Conservation (phyloP, 1,140 invertebrate species). For the Meteorus sp. region DNA sequence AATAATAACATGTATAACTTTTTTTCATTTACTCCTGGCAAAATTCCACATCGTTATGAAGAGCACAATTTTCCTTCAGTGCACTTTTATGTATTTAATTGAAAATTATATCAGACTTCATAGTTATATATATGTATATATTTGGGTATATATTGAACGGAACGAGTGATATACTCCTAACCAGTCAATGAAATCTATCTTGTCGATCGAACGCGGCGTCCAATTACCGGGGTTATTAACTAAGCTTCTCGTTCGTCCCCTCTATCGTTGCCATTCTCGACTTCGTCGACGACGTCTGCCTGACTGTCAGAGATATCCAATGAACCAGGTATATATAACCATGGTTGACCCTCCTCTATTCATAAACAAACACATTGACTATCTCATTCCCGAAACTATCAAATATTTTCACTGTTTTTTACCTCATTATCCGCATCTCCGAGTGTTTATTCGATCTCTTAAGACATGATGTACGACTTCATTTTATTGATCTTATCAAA, state of each 20-base stretch:
- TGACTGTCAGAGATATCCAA: slow-evolving; percentile 42
- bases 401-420: neutral
- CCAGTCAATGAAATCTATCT: slow-evolving; percentile 42
- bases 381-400: slow-evolving; percentile 32
- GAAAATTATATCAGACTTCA: no score
- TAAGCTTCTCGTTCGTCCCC: slow-evolving; percentile 39
- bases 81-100: no score
- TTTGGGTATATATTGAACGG: slow-evolving; percentile 31
- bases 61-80: no score
- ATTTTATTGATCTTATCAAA: no score
- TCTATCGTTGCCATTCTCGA: slow-evolving; percentile 39
- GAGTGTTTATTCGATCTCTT: no score
- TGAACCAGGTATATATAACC: no score
- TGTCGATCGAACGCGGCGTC: slow-evolving; percentile 48
- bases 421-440: no score
- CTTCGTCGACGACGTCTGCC: slow-evolving; percentile 40
- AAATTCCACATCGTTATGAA: no score
- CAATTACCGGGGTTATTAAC: slow-evolving; percentile 54
- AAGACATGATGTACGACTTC: no score
- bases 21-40: no score
- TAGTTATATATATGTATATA: slow-evolving; percentile 13
- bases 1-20: no score
- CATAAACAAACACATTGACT: slow-evolving; percentile 30
- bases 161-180: slow-evolving; percentile 26
- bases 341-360: slow-evolving; percentile 34